Percentiles rank a stretch among this genome's conserved stretches.
Conservation (phyloP, 2,888 invertebrate genomes). For the Lamellibrachia columna region DNA sequence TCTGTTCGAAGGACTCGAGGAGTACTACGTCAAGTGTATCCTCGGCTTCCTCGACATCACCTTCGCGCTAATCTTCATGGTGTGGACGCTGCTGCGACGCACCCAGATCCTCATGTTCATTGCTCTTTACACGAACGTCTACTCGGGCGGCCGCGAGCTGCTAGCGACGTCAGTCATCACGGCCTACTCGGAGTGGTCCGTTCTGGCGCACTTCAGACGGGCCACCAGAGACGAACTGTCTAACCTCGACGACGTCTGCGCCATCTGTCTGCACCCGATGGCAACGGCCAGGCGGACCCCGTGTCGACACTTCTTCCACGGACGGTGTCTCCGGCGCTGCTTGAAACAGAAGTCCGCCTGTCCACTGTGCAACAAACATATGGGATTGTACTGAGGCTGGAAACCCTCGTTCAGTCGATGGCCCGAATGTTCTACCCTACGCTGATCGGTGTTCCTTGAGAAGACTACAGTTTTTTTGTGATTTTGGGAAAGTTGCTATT, state of each 20-base stretch:
- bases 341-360: conserved; percentile 28
- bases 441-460: not conserved
- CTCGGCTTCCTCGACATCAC: conserved; percentile 27
- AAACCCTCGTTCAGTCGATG: not conserved
- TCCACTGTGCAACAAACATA: conserved; percentile 30
- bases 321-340: conserved; percentile 33
- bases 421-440: not conserved
- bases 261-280: conserved; percentile 34
- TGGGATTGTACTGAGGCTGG: not conserved
- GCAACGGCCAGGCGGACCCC: conserved; percentile 30
- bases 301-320: conserved; percentile 35
- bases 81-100: conserved; percentile 29
- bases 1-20: conserved; percentile 33
- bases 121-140: conserved; percentile 36
- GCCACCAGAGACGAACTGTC: conserved; percentile 30
- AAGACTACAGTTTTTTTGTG: not conserved
- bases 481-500: not conserved
- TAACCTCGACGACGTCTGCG: conserved; percentile 32
- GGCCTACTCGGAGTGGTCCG: conserved; percentile 31
- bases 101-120: conserved; percentile 33
- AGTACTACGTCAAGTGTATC: conserved; percentile 31
- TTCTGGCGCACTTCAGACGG: conserved; percentile 30
- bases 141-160: conserved; percentile 27
- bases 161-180: conserved; percentile 18
- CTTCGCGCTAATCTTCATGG: conserved; percentile 27